Evolutionary conservation across 2,797 vertebrate species (phyloP).

Genomic region (Sebastes umbrosus): DNA sequence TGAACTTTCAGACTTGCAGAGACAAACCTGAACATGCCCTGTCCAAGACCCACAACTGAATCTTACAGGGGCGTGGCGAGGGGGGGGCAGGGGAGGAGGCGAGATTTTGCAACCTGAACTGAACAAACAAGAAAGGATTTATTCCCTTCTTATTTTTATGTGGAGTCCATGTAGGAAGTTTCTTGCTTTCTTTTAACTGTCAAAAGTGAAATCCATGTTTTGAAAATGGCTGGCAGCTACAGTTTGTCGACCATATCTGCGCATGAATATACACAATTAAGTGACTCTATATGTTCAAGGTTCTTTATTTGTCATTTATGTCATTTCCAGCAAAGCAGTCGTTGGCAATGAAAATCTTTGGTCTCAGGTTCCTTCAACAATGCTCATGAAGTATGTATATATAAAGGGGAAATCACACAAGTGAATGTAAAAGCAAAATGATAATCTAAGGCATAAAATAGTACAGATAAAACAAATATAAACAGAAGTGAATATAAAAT

Average conservation of each 20-base stretch:
- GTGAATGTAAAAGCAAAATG: too few relatives aligned
- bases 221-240: neutral
- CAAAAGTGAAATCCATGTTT: neutral
- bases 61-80: neutral
- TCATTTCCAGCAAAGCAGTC: too few relatives aligned
- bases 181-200: neutral
- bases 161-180: neutral
- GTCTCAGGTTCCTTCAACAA: too few relatives aligned
- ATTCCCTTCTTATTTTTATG: neutral
- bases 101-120: constrained; percentile 5
- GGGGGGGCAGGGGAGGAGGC: too few relatives aligned
- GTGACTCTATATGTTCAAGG: neutral
- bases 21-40: constrained; percentile 68
- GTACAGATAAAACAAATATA: too few relatives aligned
- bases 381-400: too few relatives aligned
- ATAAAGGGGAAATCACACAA: too few relatives aligned
- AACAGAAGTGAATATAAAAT: too few relatives aligned
- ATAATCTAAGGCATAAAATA: too few relatives aligned
- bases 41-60: constrained; percentile 21
- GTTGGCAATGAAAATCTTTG: too few relatives aligned
- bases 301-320: too few relatives aligned
- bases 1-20: constrained; percentile 48
- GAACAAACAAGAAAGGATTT: constrained; percentile 12
- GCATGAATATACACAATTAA: neutral
- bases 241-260: neutral